Evolutionary conservation across 1,140 invertebrate genomes (phyloP), one percentile per base, ranked within the genome.

Genomic region (Conus ventricosus): DNA sequence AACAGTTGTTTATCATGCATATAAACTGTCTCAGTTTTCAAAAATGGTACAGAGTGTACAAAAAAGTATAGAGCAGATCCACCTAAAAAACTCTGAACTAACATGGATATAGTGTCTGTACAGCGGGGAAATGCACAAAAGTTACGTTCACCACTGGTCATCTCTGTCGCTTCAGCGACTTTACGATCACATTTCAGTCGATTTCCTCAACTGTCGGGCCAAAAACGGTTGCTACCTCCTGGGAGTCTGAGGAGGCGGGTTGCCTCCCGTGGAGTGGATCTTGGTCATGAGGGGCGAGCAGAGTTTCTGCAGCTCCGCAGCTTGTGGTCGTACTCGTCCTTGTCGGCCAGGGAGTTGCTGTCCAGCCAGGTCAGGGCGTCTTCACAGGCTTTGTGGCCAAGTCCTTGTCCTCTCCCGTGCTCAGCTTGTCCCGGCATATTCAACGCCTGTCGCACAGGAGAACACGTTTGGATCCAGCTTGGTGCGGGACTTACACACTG

Each of bases 401-500:
- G 51, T 95, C 94, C 89, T 96, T 96, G 90, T 98, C 97, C 3
- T 94, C n/a, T n/a, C n/a, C 92, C 7, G 0, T 17, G 53, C 84
- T 86, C 78, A 99, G 92, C 91, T 96, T 96, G 88, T 95, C 87
- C 95, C 92, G 92, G 97, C 96, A 96, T 96, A 90, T 96, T 91
- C 10, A 96, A 97, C 23, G 98, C 98, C 87, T 97, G 97, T 96
- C 99, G 98, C 95, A 99, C 98, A 92, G n/a, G 97, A 97, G 96
- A 99, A 99, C 4, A 92, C 75, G 67, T 92, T 91, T 20, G 90
- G 80, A 87, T 93, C 92, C 78, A 92, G 84, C 57, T 90, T 83
- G 82, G 91, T 99, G 98, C 96, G 98, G 98, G 97, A 97, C 88
- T 97, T 82, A 99, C 96, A 76, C 96, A 96, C 91, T 97, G 97